These are phyloP conservation scores for Agapetus fuscipes DNA, from an alignment of 2,888 invertebrate genomes.

Conservation along the genomic window DNA sequence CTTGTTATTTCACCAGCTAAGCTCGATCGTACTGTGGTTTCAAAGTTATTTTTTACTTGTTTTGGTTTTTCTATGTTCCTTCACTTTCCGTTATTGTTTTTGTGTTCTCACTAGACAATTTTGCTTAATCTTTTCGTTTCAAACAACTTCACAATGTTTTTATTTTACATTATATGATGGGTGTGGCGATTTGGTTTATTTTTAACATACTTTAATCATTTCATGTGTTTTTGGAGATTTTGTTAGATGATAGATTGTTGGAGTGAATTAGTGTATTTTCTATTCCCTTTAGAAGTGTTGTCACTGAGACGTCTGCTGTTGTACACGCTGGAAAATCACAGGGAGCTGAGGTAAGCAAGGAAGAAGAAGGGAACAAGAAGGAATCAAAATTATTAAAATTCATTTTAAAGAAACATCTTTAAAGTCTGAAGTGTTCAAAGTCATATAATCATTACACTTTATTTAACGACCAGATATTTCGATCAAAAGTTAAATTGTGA, in stretches of 20 bases:
- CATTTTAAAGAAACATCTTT: no score
- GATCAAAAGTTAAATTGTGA: no score
- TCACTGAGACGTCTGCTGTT: no score
- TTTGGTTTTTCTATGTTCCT: not conserved
- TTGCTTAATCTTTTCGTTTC: constrained; percentile 18
- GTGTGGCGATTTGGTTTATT: constrained; percentile 15
- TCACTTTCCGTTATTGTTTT: constrained; percentile 7
- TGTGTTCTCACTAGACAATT: constrained; percentile 19
- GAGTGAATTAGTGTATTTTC: constrained; percentile 16
- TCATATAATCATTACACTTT: no score
- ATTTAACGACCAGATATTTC: no score
- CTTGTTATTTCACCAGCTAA: constrained; percentile 22
- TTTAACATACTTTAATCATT: no score
- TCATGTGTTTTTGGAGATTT: constrained; percentile 14
- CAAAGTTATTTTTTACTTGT: not conserved
- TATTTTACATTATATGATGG: constrained; percentile 12
- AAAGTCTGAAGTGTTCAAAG: no score
- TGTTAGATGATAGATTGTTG: constrained; percentile 17
- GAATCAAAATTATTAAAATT: no score
- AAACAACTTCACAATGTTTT: constrained; percentile 14
- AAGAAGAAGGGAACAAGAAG: no score
- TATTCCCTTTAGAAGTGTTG: constrained; percentile 10
- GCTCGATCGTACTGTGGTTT: constrained; percentile 21
- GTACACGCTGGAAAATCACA: no score
- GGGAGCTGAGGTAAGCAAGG: no score